Evolutionary conservation across 2,888 invertebrate genomes (phyloP).

Genomic region (Callosobruchus maculatus): DNA sequence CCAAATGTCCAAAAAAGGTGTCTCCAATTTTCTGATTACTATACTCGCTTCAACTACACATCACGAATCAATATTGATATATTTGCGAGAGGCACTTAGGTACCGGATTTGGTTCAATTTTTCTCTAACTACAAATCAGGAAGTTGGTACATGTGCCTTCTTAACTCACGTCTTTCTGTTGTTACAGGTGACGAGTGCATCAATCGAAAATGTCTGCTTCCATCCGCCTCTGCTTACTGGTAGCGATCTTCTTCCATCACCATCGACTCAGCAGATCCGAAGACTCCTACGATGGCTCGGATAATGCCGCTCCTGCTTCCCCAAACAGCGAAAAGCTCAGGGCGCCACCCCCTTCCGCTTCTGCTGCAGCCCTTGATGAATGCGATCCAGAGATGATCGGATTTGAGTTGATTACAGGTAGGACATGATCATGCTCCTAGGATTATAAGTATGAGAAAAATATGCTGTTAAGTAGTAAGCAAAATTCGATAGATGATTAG

Average conservation of each 20-base stretch:
- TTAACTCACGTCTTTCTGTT: neutral
- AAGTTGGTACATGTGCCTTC: too few relatives aligned
- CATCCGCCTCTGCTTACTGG: neutral
- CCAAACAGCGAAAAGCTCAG: constrained; percentile 26
- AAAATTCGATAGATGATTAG: too few relatives aligned
- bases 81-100: too few relatives aligned
- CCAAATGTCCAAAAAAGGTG: too few relatives aligned
- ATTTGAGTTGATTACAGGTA: constrained; percentile 78
- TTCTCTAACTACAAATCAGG: too few relatives aligned
- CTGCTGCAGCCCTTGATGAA: constrained; percentile 56
- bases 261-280: constrained; percentile 6
- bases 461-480: too few relatives aligned
- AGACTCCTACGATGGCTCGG: constrained; percentile 24
- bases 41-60: too few relatives aligned
- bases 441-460: too few relatives aligned
- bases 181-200: neutral
- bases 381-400: constrained; percentile 87
- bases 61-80: too few relatives aligned
- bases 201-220: neutral
- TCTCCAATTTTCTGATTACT: too few relatives aligned
- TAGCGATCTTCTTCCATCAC: neutral
- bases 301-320: constrained; percentile 18
- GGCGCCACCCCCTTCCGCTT: constrained; percentile 22
- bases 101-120: too few relatives aligned
- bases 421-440: neutral